A percentile compares a stretch with the other conserved stretches of the same genome.
Evolutionary conservation across 1,140 invertebrate species (phyloP).

Genomic region (Trypoxylus dichotomus): DNA sequence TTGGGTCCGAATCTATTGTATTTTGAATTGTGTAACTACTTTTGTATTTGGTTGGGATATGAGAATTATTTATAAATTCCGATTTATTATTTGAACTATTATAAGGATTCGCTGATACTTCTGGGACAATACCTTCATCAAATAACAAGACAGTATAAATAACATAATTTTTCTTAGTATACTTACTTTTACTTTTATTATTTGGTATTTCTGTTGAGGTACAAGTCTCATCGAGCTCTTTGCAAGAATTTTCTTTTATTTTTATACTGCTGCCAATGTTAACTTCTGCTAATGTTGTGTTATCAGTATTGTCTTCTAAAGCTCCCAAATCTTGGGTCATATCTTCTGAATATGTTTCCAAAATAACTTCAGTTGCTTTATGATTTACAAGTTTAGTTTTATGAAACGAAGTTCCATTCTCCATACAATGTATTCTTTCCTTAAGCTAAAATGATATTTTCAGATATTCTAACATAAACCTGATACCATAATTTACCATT

Average conservation of each 20-base stretch:
- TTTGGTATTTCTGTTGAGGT: neutral
- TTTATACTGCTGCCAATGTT: neutral
- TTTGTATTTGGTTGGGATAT: conserved; percentile 15
- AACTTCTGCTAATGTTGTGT: conserved; percentile 36
- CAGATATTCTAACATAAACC: neutral
- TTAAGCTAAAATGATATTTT: conserved; percentile 56
- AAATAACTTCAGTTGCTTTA: conserved; percentile 27
- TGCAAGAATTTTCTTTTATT: conserved; percentile 33
- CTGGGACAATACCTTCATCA: neutral
- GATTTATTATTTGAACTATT: neutral
- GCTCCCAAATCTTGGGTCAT: conserved; percentile 48
- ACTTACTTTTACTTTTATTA: neutral
- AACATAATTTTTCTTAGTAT: neutral
- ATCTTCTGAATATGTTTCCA: conserved; percentile 40
- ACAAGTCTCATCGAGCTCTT: conserved; percentile 32
- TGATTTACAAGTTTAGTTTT: conserved; percentile 40
- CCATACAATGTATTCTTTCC: conserved; percentile 59
- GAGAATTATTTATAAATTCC: neutral
- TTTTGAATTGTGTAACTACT: conserved; percentile 38
- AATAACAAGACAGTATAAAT: neutral
- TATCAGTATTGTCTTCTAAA: conserved; percentile 44
- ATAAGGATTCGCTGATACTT: neutral
- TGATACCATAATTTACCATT: conserved; percentile 56
- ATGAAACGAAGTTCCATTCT: conserved; percentile 57
- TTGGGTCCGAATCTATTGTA: conserved; percentile 46